Evolutionary conservation across 1,140 invertebrate genomes (phyloP).

Genomic region (Kradibia gibbosae): DNA sequence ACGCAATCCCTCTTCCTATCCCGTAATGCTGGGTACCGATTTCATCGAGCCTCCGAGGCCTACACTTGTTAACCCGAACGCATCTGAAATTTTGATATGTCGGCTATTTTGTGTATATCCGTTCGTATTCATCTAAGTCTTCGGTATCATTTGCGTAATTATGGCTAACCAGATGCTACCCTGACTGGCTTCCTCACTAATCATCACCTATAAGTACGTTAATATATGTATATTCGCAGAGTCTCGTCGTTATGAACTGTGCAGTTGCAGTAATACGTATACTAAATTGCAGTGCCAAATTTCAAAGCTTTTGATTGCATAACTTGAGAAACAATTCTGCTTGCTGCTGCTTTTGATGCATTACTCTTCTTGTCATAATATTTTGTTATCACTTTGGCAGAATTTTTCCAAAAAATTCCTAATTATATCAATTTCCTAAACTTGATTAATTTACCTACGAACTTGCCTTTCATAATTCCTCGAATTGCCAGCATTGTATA

Average conservation of each 20-base stretch:
- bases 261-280: background rate
- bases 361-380: background rate
- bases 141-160: slow-evolving; percentile 22
- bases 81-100: slow-evolving; percentile 16
- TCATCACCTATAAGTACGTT: slow-evolving; percentile 1
- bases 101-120: background rate
- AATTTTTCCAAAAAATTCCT: background rate
- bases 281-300: slow-evolving; percentile 38
- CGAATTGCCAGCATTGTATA: background rate
- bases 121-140: background rate
- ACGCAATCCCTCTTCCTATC: too few relatives aligned
- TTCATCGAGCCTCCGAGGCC: background rate
- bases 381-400: background rate
- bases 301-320: slow-evolving; percentile 35
- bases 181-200: background rate
- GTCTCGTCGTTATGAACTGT: background rate
- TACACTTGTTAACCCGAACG: background rate
- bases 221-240: slow-evolving; percentile 46
- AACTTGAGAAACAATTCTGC: background rate
- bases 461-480: background rate
- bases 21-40: too few relatives aligned
- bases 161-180: slow-evolving; percentile 12
- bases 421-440: background rate
- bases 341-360: background rate
- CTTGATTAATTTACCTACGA: background rate